phyloP scores from a whole-genome alignment of 1,140 invertebrate genomes.

The Habropoda laboriosa region DNA sequence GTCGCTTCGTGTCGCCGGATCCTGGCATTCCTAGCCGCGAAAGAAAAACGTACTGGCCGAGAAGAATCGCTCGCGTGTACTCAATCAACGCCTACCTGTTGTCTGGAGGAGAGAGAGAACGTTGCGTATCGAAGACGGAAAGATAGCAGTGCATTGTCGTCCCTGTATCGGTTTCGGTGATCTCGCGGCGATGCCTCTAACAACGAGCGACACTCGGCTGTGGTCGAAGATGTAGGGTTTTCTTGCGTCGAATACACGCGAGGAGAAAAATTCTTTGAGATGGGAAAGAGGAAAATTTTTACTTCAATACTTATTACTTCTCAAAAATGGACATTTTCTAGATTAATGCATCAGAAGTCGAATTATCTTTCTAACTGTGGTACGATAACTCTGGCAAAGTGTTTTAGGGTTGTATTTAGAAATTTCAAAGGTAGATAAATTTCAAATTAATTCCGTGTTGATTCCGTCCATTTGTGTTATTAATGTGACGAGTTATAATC shows the following conservation, averaged over 20 bases:
- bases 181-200: slow-evolving; percentile 9
- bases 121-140: neutral
- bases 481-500: no score
- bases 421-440: no score
- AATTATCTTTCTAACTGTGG: no score
- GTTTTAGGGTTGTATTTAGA: no score
- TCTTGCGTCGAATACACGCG: neutral
- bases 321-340: no score
- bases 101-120: neutral
- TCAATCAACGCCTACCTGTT: slow-evolving; percentile 41
- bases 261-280: no score
- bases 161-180: slow-evolving; percentile 7
- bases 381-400: no score
- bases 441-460: no score
- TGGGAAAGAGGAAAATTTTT: no score
- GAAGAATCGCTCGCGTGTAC: slow-evolving; percentile 12
- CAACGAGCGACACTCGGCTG: neutral
- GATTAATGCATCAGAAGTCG: no score
- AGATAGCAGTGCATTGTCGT: slow-evolving; percentile 14
- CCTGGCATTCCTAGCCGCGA: slow-evolving; percentile 12
- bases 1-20: slow-evolving; percentile 9
- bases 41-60: slow-evolving; percentile 16
- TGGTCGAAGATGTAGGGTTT: neutral
- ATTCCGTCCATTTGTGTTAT: no score
- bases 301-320: no score